phyloP scores from a whole-genome alignment of 2,113 vertebrate species.

The Gobio gobio region DNA sequence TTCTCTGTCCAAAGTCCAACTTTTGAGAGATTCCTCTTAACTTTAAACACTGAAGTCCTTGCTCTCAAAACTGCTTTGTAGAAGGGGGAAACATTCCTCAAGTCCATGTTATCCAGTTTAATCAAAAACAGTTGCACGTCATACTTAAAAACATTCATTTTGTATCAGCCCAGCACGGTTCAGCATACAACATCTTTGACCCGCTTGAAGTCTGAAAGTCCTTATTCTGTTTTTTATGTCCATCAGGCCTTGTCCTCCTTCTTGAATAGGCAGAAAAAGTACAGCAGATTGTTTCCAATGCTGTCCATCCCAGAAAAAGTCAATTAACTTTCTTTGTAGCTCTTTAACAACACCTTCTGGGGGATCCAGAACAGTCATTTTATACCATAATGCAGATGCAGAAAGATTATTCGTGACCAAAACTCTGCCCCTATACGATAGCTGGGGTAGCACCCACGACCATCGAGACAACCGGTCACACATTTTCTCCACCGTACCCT shows the following conservation, averaged over 20 bases:
- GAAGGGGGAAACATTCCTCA: not conserved
- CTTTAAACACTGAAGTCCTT: not conserved
- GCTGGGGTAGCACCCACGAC: not conserved
- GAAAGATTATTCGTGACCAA: not conserved
- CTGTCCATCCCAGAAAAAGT: slow-evolving; percentile 5
- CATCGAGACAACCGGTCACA: not conserved
- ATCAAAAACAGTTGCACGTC: not conserved
- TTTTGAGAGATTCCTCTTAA: not conserved
- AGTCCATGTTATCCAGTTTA: not conserved
- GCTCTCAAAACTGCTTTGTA: not conserved
- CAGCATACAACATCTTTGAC: not conserved
- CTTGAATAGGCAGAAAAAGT: not conserved
- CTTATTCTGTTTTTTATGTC: not conserved
- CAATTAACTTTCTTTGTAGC: not conserved
- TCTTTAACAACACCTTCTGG: not conserved
- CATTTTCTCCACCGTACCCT: not conserved
- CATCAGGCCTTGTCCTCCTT: not conserved
- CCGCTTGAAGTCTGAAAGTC: not conserved
- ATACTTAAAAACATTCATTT: not conserved
- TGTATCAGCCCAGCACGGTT: not conserved
- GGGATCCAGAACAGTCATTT: not conserved
- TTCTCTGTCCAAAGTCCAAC: not conserved
- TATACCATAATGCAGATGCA: not conserved
- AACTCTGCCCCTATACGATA: not conserved
- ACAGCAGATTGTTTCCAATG: slow-evolving; percentile 15